These are phyloP conservation scores for Xanthorhoe spadicearia DNA, from an alignment of 2,888 invertebrate species.

Conservation along the genomic window DNA sequence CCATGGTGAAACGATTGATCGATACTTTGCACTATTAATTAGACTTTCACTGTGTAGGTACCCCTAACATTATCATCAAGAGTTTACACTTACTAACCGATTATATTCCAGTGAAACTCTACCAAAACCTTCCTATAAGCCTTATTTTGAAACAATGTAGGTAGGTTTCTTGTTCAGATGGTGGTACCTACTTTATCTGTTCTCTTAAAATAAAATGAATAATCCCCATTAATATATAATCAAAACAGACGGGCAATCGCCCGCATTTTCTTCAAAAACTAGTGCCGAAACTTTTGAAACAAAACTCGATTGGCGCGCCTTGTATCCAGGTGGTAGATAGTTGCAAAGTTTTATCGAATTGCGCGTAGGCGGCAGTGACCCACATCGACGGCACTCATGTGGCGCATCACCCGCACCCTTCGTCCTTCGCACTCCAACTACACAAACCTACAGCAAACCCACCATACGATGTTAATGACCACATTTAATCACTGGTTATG, in stretches of 20 bases:
- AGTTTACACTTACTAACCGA: not conserved
- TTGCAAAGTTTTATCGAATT: constrained; percentile 80
- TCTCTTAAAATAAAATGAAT: not conserved
- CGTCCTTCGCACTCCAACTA: constrained; percentile 60
- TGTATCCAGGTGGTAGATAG: constrained; percentile 56
- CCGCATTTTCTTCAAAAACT: constrained; percentile 11
- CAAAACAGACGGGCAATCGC: not conserved
- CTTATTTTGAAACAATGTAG: not conserved
- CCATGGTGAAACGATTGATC: constrained; percentile 83
- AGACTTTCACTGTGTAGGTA: constrained; percentile 66
- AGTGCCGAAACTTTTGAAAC: constrained; percentile 36
- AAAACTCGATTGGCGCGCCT: constrained; percentile 43
- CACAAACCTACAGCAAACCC: constrained; percentile 27
- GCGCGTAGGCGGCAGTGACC: constrained; percentile 82
- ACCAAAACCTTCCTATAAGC: not conserved
- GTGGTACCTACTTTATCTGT: not conserved
- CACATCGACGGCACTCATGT: constrained; percentile 70
- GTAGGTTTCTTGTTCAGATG: not conserved
- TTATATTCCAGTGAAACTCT: not conserved
- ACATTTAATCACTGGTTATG: constrained; percentile 33
- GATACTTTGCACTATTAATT: constrained; percentile 83
- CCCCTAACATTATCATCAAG: not conserved
- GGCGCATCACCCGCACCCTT: constrained; percentile 70
- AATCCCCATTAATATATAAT: not conserved
- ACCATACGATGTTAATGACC: constrained; percentile 33